Evolutionary conservation across 2,797 vertebrate genomes (phyloP), one percentile per base, ranked within the genome.

Genomic region (Morelia viridis): DNA sequence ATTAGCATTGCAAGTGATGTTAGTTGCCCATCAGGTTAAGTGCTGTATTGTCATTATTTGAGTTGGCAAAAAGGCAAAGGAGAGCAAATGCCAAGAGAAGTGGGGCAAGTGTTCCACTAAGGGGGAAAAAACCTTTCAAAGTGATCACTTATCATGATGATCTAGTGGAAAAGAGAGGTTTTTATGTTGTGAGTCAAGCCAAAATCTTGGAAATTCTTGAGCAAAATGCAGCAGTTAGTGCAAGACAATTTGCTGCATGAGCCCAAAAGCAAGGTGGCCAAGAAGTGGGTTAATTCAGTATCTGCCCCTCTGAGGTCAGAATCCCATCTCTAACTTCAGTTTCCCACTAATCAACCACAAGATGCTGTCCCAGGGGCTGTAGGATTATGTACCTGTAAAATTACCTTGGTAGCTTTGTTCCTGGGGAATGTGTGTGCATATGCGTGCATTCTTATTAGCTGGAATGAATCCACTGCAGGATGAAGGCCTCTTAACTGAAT

Each of bases 11-110:
- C 62, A 92, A 91, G 31, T 71, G 41, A 85, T 94, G 6, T 90
- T 92, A 94, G 58, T 24, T 92, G 53, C 3, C 41, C 22, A 93
- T 87, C n/a, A 65, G 87, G 9, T 68, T 95, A 76, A 94, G 31
- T 71, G 10, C 1, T 31, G 85, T 1, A 92, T 62, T 89, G 22
- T 94, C 90, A 94, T 46, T 95, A n/a, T 88, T 88, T 19, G 89
- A 64, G 58, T 41, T 91, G 13, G 11, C 46, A 93, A n/a, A 53
- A 94, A 91, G 5, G 92, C 84, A 3, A 64, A 9, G 41, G 91
- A 88, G 53, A 90, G 28, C 93, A 15, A 92, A 83, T 28, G 62
- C 0, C 8, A 85, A 35, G 2, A 7, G 71, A 91, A 60, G 61
- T 1, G 31, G 90, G 92, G 12, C 90, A 94, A 71, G 24, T 4